Evolutionary conservation across 2,888 invertebrate genomes (phyloP), one percentile per base, ranked within the genome.

Genomic region (Drosophila koepferae): DNA sequence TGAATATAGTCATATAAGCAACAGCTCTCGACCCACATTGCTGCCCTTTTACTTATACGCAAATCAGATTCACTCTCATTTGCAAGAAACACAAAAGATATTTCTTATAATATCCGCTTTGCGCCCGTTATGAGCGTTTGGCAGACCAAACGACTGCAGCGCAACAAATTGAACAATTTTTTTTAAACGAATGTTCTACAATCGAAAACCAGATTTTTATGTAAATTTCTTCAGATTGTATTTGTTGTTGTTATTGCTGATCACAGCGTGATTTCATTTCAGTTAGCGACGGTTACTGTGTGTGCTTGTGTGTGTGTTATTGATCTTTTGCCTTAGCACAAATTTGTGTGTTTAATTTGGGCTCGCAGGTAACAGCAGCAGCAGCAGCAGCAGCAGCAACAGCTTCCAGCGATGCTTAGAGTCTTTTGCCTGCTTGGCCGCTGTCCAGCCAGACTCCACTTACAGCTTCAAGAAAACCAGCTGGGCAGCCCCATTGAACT

Each of bases 401-500:
- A 40, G 53, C 38, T 49, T 34, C 34, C 12, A 61, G 72, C 70
- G 51, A 36, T 36, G 51, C 51, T 51, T 51, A 31, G 34, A 34
- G 44, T 59, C 63, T 69, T 48, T 44, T 67, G 62, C 53, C 43
- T 48, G 60, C 38, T 8, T 23, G 55, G 54, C 36, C 60, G 28
- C 55, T 49, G 74, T 36, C 62, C 68, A 62, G 58, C 62, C 54
- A 56, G 68, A 68, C 66, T 72, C 68, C 38, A 61, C 56, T 65
- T 54, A 54, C 59, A 59, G 48, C 48, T 40, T 53, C 41, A 55
- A 55, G 38, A 60, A 83, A 85, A 85, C 85, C 89, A 89, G 89
- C 87, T 85, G 87, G 89, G 74, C 72, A 86, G 88, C 82, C 81
- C 91, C 90, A 90, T 81, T 90, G 89, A 90, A 91, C 91, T 90